Evolutionary conservation across 2,113 vertebrate genomes (phyloP).

Genomic region (Eulemur rufifrons): DNA sequence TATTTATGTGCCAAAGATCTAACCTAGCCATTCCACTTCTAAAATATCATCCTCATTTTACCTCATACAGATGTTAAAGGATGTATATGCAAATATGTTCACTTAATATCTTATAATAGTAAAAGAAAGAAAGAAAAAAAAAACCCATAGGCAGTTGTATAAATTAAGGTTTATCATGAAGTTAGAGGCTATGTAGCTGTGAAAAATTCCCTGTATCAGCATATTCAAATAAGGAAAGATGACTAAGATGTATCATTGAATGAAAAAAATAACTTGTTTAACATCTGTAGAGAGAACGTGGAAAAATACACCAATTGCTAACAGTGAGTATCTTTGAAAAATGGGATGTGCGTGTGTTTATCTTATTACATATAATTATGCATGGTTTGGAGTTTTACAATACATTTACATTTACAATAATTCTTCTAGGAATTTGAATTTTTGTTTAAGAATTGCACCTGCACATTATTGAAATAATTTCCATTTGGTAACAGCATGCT

Average conservation of each 20-base stretch:
- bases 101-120: background rate
- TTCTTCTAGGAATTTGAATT: background rate
- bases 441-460: background rate
- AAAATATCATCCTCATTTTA: background rate
- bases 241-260: background rate
- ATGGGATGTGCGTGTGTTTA: background rate
- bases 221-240: background rate
- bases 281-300: background rate
- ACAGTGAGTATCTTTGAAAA: background rate
- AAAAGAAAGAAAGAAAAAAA: background rate
- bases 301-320: background rate
- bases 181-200: background rate
- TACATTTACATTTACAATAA: background rate
- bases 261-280: background rate
- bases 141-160: background rate
- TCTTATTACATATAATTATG: background rate
- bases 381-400: background rate
- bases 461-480: background rate
- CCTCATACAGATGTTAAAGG: background rate
- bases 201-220: background rate
- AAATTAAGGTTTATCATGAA: background rate
- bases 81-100: background rate
- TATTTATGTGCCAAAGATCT: background rate
- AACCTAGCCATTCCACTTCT: background rate
- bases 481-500: background rate